Evolutionary conservation across 1,140 invertebrate species (phyloP), one percentile per base, ranked within the genome.

Genomic region (Trichonephila clavata): DNA sequence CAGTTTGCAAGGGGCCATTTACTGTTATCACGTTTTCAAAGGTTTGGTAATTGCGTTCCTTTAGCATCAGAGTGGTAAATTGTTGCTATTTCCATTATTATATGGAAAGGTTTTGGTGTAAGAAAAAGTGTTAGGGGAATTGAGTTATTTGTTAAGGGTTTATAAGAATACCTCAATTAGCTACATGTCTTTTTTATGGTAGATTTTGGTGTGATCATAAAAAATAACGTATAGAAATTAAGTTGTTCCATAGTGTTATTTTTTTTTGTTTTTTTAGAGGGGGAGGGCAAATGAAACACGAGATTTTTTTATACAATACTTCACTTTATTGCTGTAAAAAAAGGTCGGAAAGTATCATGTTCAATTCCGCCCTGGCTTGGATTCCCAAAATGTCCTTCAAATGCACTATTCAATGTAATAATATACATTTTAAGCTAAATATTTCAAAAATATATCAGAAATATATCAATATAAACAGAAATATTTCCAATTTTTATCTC

Each of bases 21-120:
- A 43, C 68, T 77, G 68, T 32, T 77, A 77, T 77, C 68, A 77
- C 68, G 68, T 27, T 77, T 77, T 32, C 27, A 24, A 77, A 77
- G 24, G 68, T 18, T 27, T 77, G 68, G 68, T 39, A 77, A 77
- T 77, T 77, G 27, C 68, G 13, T 77, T 77, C 68, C 32, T 77
- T 32, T 77, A 77, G 2, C 68, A 13, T 39, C 68, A 77, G 14
- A 77, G 68, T 32, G 24, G 68, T 77, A 77, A 77, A 77, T 77
- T 39, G 68, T 27, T 18, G 68, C 27, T 27, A 77, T 77, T 77
- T 32, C 68, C 18, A 20, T 39, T 27, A 77, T 77, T 77, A 27
- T 32, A 77, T 20, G 16, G 39, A 14, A 24, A n/a, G 24, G n/a
- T 68, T 65, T 24, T 24, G n/a, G 21, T 68, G 63, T 68, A 68